Evolutionary conservation across 2,888 invertebrate genomes (phyloP).

Genomic region (Calliopum simillimum): DNA sequence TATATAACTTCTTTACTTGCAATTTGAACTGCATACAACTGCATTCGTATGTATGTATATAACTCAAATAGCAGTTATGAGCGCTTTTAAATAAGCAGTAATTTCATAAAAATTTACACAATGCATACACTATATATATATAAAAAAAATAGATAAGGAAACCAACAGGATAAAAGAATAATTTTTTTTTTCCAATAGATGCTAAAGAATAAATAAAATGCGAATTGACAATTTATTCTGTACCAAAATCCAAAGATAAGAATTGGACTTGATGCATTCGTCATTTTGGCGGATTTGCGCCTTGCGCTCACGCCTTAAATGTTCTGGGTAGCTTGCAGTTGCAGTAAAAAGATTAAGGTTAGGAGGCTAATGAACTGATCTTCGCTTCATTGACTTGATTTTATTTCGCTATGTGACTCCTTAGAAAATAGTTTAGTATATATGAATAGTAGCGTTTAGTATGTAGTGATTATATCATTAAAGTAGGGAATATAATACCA

Average conservation of each 20-base stretch:
- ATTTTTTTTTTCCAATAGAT: too few relatives aligned
- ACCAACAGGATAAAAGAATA: too few relatives aligned
- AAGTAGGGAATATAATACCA: not conserved
- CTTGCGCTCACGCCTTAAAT: constrained; percentile 36
- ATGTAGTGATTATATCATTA: constrained; percentile 33
- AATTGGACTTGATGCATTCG: not conserved
- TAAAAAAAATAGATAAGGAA: too few relatives aligned
- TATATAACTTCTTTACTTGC: too few relatives aligned
- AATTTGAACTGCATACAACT: too few relatives aligned
- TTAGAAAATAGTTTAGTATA: constrained; percentile 26
- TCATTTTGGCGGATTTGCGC: constrained; percentile 13
- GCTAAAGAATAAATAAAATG: constrained; percentile 5
- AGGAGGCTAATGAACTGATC: constrained; percentile 1
- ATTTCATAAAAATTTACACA: too few relatives aligned
- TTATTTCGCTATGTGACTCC: constrained; percentile 3
- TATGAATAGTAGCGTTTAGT: constrained; percentile 28
- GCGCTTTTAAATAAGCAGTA: too few relatives aligned
- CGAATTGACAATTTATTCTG: constrained; percentile 22
- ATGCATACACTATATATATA: too few relatives aligned
- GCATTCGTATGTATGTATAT: too few relatives aligned
- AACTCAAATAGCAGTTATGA: too few relatives aligned
- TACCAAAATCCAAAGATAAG: not conserved
- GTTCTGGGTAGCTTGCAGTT: constrained; percentile 60
- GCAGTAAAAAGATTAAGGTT: constrained; percentile 27
- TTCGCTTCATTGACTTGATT: not conserved